A percentile compares a stretch with the other conserved stretches of the same genome.
Evolutionary conservation across 2,113 vertebrate species (phyloP).

Genomic region (Ardeotis arabs): DNA sequence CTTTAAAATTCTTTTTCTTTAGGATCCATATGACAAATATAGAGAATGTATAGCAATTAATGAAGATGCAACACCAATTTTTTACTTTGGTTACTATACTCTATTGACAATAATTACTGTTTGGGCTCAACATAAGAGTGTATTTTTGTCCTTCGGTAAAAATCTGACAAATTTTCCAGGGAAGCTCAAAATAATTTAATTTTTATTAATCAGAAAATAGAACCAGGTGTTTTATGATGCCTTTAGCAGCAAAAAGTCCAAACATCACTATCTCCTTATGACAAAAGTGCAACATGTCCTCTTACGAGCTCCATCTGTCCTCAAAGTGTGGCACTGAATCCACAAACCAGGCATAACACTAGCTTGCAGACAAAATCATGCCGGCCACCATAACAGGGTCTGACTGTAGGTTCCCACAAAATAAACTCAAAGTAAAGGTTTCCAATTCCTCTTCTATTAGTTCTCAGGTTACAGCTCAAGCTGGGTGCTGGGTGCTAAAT

Average conservation of each 20-base stretch:
- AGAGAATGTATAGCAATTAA: background rate
- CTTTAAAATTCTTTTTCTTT: background rate
- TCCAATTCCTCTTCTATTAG: background rate
- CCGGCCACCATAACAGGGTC: background rate
- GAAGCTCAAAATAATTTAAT: background rate
- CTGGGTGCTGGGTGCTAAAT: background rate
- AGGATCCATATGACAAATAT: background rate
- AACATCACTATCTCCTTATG: background rate
- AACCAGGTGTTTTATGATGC: background rate
- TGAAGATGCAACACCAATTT: background rate
- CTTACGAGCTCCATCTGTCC: background rate
- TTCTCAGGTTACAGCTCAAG: background rate
- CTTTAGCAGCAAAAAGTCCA: background rate
- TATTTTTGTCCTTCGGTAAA: background rate
- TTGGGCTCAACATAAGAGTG: background rate
- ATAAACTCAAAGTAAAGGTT: background rate
- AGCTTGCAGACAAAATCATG: background rate
- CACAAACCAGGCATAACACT: background rate
- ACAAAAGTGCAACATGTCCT: background rate
- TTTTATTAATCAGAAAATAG: background rate
- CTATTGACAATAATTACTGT: background rate
- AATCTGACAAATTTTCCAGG: background rate
- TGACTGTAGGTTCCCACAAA: background rate
- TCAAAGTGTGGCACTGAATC: background rate
- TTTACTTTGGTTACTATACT: background rate